These are phyloP conservation scores for Dryadula phaetusa DNA, from an alignment of 2,888 invertebrate genomes.

Conservation along the genomic window DNA sequence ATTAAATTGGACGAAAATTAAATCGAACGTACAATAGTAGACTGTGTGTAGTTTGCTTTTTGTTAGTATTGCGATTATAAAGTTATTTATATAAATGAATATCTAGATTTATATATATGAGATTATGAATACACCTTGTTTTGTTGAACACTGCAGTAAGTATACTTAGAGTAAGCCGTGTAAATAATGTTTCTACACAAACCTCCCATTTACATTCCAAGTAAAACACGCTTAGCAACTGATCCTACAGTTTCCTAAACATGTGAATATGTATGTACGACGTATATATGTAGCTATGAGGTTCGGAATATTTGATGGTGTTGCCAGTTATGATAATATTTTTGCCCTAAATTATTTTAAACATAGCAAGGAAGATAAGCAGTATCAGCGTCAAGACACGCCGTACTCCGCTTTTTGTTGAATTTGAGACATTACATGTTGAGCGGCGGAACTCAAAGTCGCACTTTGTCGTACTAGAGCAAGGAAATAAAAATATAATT, in stretches of 20 bases:
- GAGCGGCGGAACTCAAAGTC: too few species aligned
- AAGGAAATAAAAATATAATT: too few species aligned
- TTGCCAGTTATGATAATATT: slow-evolving; percentile 8
- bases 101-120: neutral
- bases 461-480: too few species aligned
- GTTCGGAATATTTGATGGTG: neutral
- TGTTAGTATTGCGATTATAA: too few species aligned
- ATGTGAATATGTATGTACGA: slow-evolving; percentile 13
- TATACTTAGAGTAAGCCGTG: slow-evolving; percentile 28
- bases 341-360: neutral
- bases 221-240: slow-evolving; percentile 32
- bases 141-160: slow-evolving; percentile 22
- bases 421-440: too few species aligned
- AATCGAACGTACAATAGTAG: too few species aligned
- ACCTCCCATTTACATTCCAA: slow-evolving; percentile 35
- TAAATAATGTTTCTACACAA: slow-evolving; percentile 31
- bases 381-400: too few species aligned
- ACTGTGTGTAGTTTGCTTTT: too few species aligned
- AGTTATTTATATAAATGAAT: neutral
- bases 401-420: too few species aligned
- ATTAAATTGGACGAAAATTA: too few species aligned
- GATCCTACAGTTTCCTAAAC: slow-evolving; percentile 24
- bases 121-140: neutral
- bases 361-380: too few species aligned
- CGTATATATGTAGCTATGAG: neutral